Percentiles rank a stretch among this genome's conserved stretches.
phyloP scores from a whole-genome alignment of 2,888 invertebrate genomes.

The Thecophora atra region DNA sequence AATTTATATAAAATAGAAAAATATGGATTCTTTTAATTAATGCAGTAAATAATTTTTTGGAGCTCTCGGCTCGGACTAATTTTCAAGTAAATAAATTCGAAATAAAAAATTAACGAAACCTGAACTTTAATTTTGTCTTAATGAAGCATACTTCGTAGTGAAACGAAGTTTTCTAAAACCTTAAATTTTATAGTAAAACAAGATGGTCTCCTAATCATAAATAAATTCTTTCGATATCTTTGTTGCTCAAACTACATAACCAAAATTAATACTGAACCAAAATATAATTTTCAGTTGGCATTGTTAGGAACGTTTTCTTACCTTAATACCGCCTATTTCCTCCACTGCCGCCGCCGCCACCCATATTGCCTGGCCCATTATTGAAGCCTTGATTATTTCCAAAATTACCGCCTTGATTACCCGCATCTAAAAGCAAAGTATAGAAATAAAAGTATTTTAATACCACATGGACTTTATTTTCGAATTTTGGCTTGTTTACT shows the following conservation, averaged over 20 bases:
- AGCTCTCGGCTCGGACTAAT: slow-evolving; percentile 38
- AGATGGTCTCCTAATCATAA: background rate
- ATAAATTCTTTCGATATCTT: background rate
- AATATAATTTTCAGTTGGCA: background rate
- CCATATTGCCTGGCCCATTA: slow-evolving; percentile 59
- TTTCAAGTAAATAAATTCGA: slow-evolving; percentile 25
- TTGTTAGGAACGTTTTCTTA: slow-evolving; percentile 39
- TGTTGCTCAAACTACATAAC: background rate
- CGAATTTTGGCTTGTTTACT: slow-evolving; percentile 67
- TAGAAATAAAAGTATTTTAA: slow-evolving; percentile 2
- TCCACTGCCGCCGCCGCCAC: slow-evolving; percentile 60
- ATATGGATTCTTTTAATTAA: slow-evolving; percentile 51
- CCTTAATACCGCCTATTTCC: slow-evolving; percentile 67
- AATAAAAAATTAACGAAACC: slow-evolving; percentile 36
- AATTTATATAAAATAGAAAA: slow-evolving; percentile 60
- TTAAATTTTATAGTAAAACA: background rate
- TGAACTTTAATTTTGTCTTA: slow-evolving; percentile 18
- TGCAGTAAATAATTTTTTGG: slow-evolving; percentile 45
- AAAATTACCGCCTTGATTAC: slow-evolving; percentile 69
- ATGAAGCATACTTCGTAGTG: too few relatives aligned
- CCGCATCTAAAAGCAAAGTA: slow-evolving; percentile 49
- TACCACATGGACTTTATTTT: background rate
- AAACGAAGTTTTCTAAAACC: background rate
- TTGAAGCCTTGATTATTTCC: slow-evolving; percentile 67
- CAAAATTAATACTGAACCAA: slow-evolving; percentile 3